Base-by-base conservation (phyloP, 2,888 invertebrate genomes). In the Meta bourneti region DNA sequence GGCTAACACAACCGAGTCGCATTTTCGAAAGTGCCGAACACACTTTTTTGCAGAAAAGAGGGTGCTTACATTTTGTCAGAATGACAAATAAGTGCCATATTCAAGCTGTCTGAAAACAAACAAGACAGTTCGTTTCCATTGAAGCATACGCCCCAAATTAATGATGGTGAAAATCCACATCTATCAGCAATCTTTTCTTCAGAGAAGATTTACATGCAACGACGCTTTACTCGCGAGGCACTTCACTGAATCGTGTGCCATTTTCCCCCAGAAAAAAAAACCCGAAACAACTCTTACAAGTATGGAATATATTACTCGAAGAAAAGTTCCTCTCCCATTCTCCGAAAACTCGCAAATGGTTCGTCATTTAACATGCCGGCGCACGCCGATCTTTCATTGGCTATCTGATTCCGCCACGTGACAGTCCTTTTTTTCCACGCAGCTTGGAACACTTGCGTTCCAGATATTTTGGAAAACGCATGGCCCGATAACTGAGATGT, bases 361-460 rank as follows among this genome's bases (percentile, higher is more conserved):
- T 74, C 19, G 74, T 74, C 88, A 88, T 88, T 88, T 88, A 88
- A 75, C 81, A 81, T 69, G 54, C 72, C n/a, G 48, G 78, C 78
- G 72, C 87, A 80, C 81, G 54, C 88, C 61, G 61, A 75, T 88
- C 88, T 81, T 75, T 88, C 81, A 88, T 88, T 81, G 54, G 74
- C 54, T 74, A 81, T 88, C 80, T 81, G 79, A 87, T 80, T 80
- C 72, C 61, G n/a, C 51, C 88, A 81, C 75, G 81, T 88, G 88
- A 88, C 88, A 81, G 52, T 81, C 48, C 75, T 71, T 61, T 74
- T 86, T 88, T 81, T 74, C 80, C 87, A 80, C 87, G 48, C 87
- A 87, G 80, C 80, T 87, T 87, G 80, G 87, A 87, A 87, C 71
- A 80, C 52, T 78, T 20, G 69, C 77, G 79, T 87, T 87, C 87